Conservation (phyloP, 2,113 vertebrate genomes). For the Pyxicephalus adspersus region DNA sequence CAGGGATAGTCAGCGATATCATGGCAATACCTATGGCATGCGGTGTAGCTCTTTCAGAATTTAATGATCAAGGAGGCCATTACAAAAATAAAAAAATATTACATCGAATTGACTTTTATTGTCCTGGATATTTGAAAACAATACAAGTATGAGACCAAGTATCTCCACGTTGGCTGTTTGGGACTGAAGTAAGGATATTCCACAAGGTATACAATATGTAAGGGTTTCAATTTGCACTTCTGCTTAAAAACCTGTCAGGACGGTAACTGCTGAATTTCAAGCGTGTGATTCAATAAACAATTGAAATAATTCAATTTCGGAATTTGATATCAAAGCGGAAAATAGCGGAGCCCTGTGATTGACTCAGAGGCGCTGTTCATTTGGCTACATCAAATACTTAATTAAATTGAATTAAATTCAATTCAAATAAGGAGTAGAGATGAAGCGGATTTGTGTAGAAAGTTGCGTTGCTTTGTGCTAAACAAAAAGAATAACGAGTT, state of each 20-base stretch:
- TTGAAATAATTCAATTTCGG: constrained; percentile 47
- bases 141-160: too few species aligned
- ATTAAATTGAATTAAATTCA: constrained; percentile 40
- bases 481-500: constrained; percentile 3
- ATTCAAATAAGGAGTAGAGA: constrained; percentile 20
- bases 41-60: too few species aligned
- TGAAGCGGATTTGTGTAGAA: constrained; percentile 47
- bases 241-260: constrained; percentile 8
- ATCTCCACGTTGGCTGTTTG: too few species aligned
- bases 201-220: not conserved
- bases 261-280: constrained; percentile 35
- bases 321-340: constrained; percentile 44
- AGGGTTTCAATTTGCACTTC: not conserved
- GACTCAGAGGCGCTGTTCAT: constrained; percentile 23
- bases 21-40: too few species aligned
- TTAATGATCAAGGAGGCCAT: too few species aligned
- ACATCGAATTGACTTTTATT: too few species aligned
- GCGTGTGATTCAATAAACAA: constrained; percentile 44
- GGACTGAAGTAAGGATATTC: not conserved
- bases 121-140: too few species aligned
- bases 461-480: constrained; percentile 34
- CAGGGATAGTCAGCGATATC: too few species aligned
- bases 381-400: constrained; percentile 41
- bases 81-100: too few species aligned
- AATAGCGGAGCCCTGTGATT: constrained; percentile 17